A percentile compares a stretch with the other conserved stretches of the same genome.
Conservation (phyloP, 2,797 vertebrate genomes). For the Sebastes vulpes region DNA sequence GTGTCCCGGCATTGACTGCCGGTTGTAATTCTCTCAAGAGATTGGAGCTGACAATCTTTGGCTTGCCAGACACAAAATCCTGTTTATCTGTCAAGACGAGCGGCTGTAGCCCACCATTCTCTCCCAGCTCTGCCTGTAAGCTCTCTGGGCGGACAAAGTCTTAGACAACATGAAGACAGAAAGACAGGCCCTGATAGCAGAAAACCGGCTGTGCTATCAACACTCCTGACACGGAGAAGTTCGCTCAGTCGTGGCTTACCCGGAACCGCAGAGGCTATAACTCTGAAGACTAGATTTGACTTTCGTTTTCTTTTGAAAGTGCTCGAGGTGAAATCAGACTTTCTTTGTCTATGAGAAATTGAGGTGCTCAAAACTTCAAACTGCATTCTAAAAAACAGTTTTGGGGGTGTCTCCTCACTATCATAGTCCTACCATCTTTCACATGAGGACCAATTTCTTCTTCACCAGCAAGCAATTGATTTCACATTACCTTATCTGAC, state of each 20-base stretch:
- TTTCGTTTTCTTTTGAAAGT: constrained; percentile 30
- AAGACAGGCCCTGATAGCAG: constrained; percentile 48
- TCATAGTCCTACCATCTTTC: neutral
- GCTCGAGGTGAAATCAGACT: constrained; percentile 8
- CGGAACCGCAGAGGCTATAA: constrained; percentile 11
- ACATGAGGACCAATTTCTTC: neutral
- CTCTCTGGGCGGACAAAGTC: constrained; percentile 65
- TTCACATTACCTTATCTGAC: neutral
- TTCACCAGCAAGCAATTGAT: neutral
- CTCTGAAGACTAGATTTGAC: constrained; percentile 23
- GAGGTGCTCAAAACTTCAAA: constrained; percentile 3
- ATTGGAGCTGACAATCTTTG: constrained; percentile 80
- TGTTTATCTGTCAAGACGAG: constrained; percentile 82
- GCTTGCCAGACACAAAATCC: constrained; percentile 82
- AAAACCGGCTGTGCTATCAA: constrained; percentile 24
- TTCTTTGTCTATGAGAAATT: constrained; percentile 7
- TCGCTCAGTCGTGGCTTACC: constrained; percentile 27
- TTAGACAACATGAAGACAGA: constrained; percentile 66
- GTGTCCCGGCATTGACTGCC: constrained; percentile 70
- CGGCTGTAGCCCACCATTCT: constrained; percentile 50
- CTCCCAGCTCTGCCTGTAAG: constrained; percentile 62
- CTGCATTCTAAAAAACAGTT: constrained; percentile 4
- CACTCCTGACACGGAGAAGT: constrained; percentile 44
- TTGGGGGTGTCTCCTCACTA: neutral
- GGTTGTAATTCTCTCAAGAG: constrained; percentile 82